Conservation (phyloP, 1,140 invertebrate species). For the Arctopsyche grandis region DNA sequence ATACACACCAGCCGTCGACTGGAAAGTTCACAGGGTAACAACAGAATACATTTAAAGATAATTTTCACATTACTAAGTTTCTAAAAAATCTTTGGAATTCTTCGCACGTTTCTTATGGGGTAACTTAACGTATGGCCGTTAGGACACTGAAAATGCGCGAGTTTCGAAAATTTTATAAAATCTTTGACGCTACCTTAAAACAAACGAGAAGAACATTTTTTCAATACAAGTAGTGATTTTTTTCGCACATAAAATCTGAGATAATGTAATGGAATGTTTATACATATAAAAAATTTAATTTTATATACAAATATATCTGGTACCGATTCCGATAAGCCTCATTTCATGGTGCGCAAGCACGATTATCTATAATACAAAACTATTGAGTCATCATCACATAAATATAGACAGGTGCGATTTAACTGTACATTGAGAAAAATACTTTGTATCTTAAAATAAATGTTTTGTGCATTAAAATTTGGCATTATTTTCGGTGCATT, state of each 20-base stretch:
- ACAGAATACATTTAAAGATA: constrained; percentile 39
- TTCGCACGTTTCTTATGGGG: constrained; percentile 46
- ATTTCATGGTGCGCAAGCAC: no score
- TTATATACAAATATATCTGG: background rate
- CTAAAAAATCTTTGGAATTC: constrained; percentile 53
- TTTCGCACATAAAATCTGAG: background rate
- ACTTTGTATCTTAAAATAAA: no score
- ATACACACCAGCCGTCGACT: constrained; percentile 45
- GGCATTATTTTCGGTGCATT: no score
- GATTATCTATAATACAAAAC: no score
- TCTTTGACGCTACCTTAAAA: no score
- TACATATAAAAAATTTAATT: background rate
- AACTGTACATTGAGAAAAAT: no score
- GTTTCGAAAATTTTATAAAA: no score
- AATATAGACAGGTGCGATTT: no score
- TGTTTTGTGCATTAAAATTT: no score
- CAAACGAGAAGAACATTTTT: background rate
- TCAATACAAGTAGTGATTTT: background rate
- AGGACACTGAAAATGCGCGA: background rate
- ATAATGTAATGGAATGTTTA: background rate
- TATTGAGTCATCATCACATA: no score
- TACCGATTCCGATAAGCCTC: background rate
- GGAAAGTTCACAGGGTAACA: constrained; percentile 52
- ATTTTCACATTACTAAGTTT: constrained; percentile 44
- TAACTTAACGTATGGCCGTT: constrained; percentile 52